A percentile compares a stretch with the other conserved stretches of the same genome.
Conservation (phyloP, 2,797 vertebrate genomes). For the Clarias laeviceps region DNA sequence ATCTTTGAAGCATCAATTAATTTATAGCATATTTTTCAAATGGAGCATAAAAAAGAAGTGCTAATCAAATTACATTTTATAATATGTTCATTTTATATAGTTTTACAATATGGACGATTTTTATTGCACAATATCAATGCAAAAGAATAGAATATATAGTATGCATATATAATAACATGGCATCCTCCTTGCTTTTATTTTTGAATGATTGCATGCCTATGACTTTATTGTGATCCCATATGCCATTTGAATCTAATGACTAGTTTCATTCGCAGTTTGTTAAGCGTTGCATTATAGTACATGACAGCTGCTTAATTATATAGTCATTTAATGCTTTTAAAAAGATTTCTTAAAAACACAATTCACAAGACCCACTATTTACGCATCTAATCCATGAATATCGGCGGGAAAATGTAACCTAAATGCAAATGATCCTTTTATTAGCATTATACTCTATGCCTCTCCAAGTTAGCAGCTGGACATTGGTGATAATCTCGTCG, state of each 20-base stretch:
- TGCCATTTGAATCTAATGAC: background rate
- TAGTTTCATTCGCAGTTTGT: background rate
- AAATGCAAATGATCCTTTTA: background rate
- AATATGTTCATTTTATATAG: background rate
- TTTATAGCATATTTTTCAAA: background rate
- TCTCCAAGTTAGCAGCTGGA: slow-evolving; percentile 82
- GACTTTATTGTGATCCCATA: background rate
- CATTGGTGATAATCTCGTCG: slow-evolving; percentile 88
- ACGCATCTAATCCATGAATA: background rate
- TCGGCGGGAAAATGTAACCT: background rate
- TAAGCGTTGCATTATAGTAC: background rate
- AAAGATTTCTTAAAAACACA: background rate
- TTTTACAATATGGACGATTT: background rate
- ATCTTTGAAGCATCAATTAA: background rate
- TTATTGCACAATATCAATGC: background rate
- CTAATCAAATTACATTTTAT: background rate
- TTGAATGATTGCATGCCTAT: background rate
- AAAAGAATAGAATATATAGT: background rate
- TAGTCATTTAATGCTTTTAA: background rate
- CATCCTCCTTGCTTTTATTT: background rate
- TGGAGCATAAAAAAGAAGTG: background rate
- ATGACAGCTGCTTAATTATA: background rate
- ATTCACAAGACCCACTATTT: background rate
- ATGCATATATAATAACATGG: background rate
- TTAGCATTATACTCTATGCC: slow-evolving; percentile 28